Percentiles rank a stretch among this genome's conserved stretches.
Conservation (phyloP, 2,113 vertebrate genomes). For the Felis chaus region DNA sequence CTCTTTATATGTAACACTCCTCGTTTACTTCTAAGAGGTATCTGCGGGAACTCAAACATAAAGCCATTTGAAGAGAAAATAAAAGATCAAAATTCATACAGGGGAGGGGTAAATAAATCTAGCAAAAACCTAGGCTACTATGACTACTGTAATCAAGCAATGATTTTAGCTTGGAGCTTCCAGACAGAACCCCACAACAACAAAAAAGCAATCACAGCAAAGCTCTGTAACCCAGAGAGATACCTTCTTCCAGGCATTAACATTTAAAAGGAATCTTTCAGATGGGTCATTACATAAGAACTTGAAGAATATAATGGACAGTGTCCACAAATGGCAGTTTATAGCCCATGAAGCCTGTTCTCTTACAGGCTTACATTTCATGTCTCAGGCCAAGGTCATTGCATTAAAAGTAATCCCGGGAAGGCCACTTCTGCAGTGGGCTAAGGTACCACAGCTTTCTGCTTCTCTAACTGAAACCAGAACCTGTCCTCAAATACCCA, state of each 20-base stretch:
- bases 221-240: conserved; percentile 3
- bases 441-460: background rate
- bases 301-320: conserved; percentile 11
- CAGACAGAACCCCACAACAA: background rate
- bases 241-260: background rate
- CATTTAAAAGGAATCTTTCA: conserved; percentile 49
- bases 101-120: background rate
- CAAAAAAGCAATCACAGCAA: background rate
- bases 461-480: conserved; percentile 54
- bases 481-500: conserved; percentile 30
- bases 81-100: background rate
- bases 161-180: conserved; percentile 31
- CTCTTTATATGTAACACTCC: background rate
- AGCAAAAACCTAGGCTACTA: conserved; percentile 19
- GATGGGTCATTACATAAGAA: conserved; percentile 22
- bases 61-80: conserved; percentile 10
- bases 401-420: conserved; percentile 16
- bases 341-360: background rate
- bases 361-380: background rate
- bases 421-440: conserved; percentile 40
- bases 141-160: background rate
- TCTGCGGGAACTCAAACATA: background rate
- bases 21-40: background rate
- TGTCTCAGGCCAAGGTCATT: conserved; percentile 15
- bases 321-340: background rate